Base-by-base conservation (phyloP, 2,888 invertebrate genomes). In the Erpobdella octoculata region DNA sequence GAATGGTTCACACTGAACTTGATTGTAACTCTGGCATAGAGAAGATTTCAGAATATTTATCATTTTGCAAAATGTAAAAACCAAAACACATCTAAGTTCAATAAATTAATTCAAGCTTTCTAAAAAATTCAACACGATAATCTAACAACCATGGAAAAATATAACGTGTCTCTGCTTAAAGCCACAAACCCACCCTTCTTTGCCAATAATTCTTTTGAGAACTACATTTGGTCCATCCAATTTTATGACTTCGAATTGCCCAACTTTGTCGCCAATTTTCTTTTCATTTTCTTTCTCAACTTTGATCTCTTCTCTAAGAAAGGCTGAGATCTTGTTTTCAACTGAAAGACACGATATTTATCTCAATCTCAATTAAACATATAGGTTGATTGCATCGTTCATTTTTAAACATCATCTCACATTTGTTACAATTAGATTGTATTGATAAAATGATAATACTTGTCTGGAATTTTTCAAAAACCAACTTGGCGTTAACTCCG, bases 1-100 rank as follows among this genome's bases (percentile, higher is more conserved):
- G 93, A 91, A 83, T 95, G 93, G 83, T 96, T 97, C 0, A 97
- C 90, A 81, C 94, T 95, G 83, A 95, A 91, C 71, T 87, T 89
- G 61, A 96, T 87, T 69, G 86, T 87, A 74, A 93, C n/a, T n/a
- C n/a, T n/a, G n/a, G n/a, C n/a, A n/a, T n/a, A n/a, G n/a, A n/a
- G n/a, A n/a, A n/a, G n/a, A n/a, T n/a, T n/a, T n/a, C n/a, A n/a
- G n/a, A n/a, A n/a, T n/a, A n/a, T n/a, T n/a, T n/a, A n/a, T n/a
- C n/a, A n/a, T 87, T 75, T 90, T 91, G 79, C 35, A 84, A 53
- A 62, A 21, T n/a, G 75, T n/a, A 25, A 28, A 33, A n/a, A 41
- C 35, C 18, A 48, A 9, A 28, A 28, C 35, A 35, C 21, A 5
- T 28, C n/a, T 25, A 25, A 21, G 28, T 53, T 15, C 53, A 53